Conservation (phyloP, 2,888 invertebrate genomes). For the Tipula unca region DNA sequence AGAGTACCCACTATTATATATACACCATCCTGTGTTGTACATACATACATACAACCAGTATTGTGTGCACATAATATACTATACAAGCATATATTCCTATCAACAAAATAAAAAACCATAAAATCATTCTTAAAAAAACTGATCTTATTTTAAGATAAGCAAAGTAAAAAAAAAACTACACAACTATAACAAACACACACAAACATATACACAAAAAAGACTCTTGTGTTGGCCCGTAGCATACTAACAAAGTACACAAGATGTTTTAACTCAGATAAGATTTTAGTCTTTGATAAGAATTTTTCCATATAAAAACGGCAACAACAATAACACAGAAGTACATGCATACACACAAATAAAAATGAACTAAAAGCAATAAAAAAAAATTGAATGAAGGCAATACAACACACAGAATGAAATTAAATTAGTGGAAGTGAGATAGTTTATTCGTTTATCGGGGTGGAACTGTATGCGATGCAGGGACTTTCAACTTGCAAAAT, state of each 20-base stretch:
- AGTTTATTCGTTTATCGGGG: neutral
- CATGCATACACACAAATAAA: neutral
- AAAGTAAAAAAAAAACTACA: conserved; percentile 19
- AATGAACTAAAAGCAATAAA: conserved; percentile 8
- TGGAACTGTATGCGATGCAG: neutral
- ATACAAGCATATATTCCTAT: neutral
- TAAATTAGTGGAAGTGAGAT: neutral
- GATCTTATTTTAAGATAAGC: conserved; percentile 17
- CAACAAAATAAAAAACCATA: conserved; percentile 14
- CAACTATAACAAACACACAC: neutral
- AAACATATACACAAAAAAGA: neutral
- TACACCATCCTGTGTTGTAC: neutral
- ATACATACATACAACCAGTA: neutral
- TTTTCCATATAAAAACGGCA: conserved; percentile 17
- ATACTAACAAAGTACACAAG: conserved; percentile 30
- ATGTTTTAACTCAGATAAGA: conserved; percentile 29
- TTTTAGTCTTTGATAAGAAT: conserved; percentile 25
- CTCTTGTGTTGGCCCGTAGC: conserved; percentile 28
- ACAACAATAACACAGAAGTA: neutral
- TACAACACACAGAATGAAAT: neutral
- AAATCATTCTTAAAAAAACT: conserved; percentile 15
- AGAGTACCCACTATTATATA: neutral
- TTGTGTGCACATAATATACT: neutral
- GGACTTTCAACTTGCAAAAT: neutral
- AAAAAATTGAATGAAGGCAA: neutral